Evolutionary conservation across 2,113 vertebrate genomes (phyloP).

Genomic region (Cinclus mexicanus): DNA sequence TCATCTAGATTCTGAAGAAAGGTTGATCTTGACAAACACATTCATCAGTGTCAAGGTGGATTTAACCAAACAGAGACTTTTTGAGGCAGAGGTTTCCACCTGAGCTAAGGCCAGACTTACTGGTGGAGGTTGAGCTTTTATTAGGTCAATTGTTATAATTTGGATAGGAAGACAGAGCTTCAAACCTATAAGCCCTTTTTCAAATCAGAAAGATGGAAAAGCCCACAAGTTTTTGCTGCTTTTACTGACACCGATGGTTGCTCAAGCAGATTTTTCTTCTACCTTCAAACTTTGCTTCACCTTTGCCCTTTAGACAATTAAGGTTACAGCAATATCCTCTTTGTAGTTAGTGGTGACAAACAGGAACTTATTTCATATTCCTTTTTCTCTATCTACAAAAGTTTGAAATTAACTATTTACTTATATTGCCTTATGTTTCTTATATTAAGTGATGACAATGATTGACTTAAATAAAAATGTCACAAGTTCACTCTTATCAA

Average conservation of each 20-base stretch:
- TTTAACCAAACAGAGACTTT: not conserved
- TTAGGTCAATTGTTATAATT: not conserved
- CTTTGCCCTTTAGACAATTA: not conserved
- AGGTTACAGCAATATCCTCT: not conserved
- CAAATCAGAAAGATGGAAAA: not conserved
- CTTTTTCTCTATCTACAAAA: not conserved
- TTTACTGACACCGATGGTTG: not conserved
- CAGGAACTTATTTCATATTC: not conserved
- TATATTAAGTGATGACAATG: not conserved
- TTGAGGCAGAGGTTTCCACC: not conserved
- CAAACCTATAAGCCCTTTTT: not conserved
- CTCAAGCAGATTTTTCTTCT: not conserved
- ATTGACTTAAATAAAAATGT: not conserved
- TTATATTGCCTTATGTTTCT: not conserved
- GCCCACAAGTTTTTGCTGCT: not conserved
- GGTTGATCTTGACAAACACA: not conserved
- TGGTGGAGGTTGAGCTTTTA: not conserved
- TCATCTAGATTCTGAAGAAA: not conserved
- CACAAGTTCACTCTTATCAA: not conserved
- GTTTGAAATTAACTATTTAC: not conserved
- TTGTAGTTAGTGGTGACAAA: not conserved
- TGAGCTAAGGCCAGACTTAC: not conserved
- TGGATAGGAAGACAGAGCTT: not conserved
- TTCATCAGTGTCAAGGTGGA: not conserved
- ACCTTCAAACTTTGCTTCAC: not conserved